Evolutionary conservation across 2,113 vertebrate genomes (phyloP), one percentile per base, ranked within the genome.

Genomic region (Todiramphus saurophagus): DNA sequence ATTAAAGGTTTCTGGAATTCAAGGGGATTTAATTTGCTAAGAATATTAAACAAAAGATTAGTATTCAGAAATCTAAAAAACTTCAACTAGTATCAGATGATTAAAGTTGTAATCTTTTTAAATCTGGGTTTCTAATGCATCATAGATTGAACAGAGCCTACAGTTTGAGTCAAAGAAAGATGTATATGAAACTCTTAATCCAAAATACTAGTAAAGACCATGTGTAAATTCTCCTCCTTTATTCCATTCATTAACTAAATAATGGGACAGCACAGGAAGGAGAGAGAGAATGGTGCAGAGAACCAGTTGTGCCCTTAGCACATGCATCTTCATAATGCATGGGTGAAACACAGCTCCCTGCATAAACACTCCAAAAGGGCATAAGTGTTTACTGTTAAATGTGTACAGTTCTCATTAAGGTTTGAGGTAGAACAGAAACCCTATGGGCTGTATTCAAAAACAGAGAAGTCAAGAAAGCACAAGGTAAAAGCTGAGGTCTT

Each of bases 1-100:
- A 91, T 79, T 94, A 94, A 94, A 96, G 70, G 23, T 74, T 78
- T 48, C 73, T 85, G 44, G 43, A 62, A 89, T 91, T 87, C n/a
- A 82, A 58, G 58, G 86, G 63, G 89, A 78, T 93, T 92, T 90
- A 81, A 76, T 83, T 50, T 43, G 63, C 3, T 43, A 84, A 55
- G 62, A 93, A 75, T 67, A 82, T 66, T 77, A 89, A 90, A 84
- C 31, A 63, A 73, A 84, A 85, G 48, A 77, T 84, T 93, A 80
- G 16, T 91, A 27, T 66, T 84, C 46, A 60, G 64, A 84, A 87
- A 89, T 35, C 63, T 30, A 75, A 92, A 87, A 87, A 85, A 51
- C 39, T 87, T 77, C 30, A 84, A 27, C 44, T 2, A 24, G 31
- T 13, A 63, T 66, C 89, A 84, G 83, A 74, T 69, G 25, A 59